Conservation (phyloP, 2,113 vertebrate species). For the Periophthalmodon schlosseri region DNA sequence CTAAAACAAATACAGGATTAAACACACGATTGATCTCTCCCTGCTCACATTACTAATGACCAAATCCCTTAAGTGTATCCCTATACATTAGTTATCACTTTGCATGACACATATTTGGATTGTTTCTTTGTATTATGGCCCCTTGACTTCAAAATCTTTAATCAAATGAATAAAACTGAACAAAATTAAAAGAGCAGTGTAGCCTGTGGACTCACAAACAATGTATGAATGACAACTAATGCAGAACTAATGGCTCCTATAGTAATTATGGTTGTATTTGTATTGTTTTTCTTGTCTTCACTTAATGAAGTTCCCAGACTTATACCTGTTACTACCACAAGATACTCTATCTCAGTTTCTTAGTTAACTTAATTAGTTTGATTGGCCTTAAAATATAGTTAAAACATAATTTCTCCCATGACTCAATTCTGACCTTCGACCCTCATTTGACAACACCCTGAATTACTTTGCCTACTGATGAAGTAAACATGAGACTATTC, state of each 20-base stretch:
- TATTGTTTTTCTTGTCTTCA: too few species aligned
- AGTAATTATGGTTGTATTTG: background rate
- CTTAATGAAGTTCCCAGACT: too few species aligned
- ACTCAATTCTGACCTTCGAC: too few species aligned
- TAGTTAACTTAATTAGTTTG: too few species aligned
- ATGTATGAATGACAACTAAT: background rate
- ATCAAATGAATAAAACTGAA: too few species aligned
- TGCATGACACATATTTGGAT: background rate
- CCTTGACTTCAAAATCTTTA: background rate
- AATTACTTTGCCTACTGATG: too few species aligned
- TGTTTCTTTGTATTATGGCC: background rate
- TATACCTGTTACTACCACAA: too few species aligned
- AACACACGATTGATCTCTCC: background rate
- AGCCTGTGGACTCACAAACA: background rate
- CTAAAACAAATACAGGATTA: constrained; percentile 1
- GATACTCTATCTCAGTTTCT: background rate
- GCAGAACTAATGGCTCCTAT: background rate
- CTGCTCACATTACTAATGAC: background rate
- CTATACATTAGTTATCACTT: background rate
- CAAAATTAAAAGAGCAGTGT: too few species aligned
- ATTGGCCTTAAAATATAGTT: background rate
- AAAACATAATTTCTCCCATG: too few species aligned
- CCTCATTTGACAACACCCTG: background rate
- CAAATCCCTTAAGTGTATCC: background rate
- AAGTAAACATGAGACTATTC: background rate